Evolutionary conservation across 2,888 invertebrate species (phyloP).

Genomic region (Rhagium mordax): DNA sequence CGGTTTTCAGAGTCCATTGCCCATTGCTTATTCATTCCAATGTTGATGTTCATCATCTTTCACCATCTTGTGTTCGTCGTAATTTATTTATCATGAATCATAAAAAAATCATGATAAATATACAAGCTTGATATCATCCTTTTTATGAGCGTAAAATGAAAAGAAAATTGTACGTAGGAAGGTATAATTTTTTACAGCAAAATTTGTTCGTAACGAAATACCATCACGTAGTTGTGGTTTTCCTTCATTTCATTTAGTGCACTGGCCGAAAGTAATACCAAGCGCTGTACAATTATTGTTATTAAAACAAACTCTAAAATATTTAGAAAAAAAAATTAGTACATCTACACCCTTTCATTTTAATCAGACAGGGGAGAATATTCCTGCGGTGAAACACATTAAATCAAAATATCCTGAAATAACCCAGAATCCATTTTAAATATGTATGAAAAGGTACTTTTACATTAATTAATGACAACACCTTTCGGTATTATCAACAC

Average conservation of each 20-base stretch:
- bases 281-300: neutral
- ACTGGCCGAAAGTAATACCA: neutral
- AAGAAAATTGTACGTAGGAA: neutral
- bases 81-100: constrained; percentile 13
- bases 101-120: constrained; percentile 5
- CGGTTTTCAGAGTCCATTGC: constrained; percentile 25
- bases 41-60: constrained; percentile 19
- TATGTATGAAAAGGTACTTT: too few relatives aligned
- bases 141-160: neutral
- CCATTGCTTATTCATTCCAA: constrained; percentile 25
- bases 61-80: constrained; percentile 1
- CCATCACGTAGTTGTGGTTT: neutral
- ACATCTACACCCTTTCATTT: too few relatives aligned
- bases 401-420: neutral
- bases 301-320: neutral
- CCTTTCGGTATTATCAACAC: too few relatives aligned
- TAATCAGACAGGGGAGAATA: neutral
- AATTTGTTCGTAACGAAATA: neutral
- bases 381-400: neutral
- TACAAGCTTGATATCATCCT: neutral
- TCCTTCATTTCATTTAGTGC: neutral
- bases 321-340: too few relatives aligned
- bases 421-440: neutral
- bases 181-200: neutral
- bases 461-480: too few relatives aligned